These are phyloP conservation scores for Zaprionus ornatus DNA, from an alignment of 1,140 invertebrate species.

Conservation along the genomic window DNA sequence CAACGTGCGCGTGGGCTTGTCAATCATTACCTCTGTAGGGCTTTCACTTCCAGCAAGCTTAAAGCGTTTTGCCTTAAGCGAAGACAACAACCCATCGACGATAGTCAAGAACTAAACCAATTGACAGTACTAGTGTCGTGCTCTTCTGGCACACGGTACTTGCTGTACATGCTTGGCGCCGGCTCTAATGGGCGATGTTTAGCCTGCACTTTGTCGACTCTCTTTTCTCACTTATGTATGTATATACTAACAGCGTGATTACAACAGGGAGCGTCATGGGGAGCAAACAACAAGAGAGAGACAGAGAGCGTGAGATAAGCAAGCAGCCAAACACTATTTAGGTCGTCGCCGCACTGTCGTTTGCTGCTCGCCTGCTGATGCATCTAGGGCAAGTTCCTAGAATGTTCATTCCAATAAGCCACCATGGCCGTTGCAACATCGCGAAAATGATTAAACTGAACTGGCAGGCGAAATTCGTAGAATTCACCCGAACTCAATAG, in stretches of 20 bases:
- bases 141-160: conserved; percentile 8
- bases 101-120: not conserved
- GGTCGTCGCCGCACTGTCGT: conserved; percentile 41
- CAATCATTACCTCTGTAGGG: not conserved
- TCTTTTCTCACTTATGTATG: conserved; percentile 20
- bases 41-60: not conserved
- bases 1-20: not conserved
- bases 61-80: conserved; percentile 34
- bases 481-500: conserved; percentile 81
- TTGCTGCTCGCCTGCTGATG: conserved; percentile 67
- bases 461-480: conserved; percentile 74
- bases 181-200: conserved; percentile 23
- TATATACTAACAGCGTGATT: not conserved
- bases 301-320: conserved; percentile 5
- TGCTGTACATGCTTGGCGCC: conserved; percentile 7
- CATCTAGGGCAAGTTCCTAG: conserved; percentile 83
- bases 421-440: conserved; percentile 66
- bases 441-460: conserved; percentile 53
- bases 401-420: conserved; percentile 82
- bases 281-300: not conserved
- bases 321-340: conserved; percentile 40
- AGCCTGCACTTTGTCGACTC: conserved; percentile 15
- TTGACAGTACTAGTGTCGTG: conserved; percentile 1
- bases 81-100: conserved; percentile 36
- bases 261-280: not conserved